Evolutionary conservation across 2,113 vertebrate genomes (phyloP).

Genomic region (Australoheros scitulus): DNA sequence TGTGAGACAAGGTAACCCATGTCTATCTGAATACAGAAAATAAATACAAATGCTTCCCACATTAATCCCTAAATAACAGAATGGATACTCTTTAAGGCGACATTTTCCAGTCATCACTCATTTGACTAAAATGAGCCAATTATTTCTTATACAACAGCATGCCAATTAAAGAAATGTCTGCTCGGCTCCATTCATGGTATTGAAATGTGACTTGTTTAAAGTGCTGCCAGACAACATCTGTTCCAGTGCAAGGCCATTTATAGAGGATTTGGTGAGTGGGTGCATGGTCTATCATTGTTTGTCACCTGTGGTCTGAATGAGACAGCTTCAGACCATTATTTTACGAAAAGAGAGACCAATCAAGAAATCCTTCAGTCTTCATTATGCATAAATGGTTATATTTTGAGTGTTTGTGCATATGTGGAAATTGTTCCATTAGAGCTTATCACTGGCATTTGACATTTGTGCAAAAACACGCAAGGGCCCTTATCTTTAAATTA

Average conservation of each 20-base stretch:
- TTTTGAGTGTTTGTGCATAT: background rate
- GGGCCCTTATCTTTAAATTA: background rate
- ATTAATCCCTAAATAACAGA: slow-evolving; percentile 90
- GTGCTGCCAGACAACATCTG: slow-evolving; percentile 64
- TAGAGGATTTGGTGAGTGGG: slow-evolving; percentile 45
- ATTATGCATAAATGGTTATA: background rate
- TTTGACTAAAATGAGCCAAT: slow-evolving; percentile 90
- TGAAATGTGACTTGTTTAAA: slow-evolving; percentile 72
- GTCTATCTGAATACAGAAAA: slow-evolving; percentile 88
- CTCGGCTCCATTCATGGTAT: slow-evolving; percentile 74
- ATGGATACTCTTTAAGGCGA: slow-evolving; percentile 80
- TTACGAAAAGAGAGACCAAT: background rate
- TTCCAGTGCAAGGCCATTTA: slow-evolving; percentile 62
- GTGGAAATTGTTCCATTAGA: background rate
- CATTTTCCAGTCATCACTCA: slow-evolving; percentile 92
- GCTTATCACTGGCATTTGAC: background rate
- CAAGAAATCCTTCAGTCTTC: slow-evolving; percentile 2
- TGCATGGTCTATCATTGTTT: slow-evolving; percentile 59
- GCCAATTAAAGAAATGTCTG: slow-evolving; percentile 87
- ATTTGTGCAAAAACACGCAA: too few relatives aligned
- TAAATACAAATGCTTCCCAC: slow-evolving; percentile 87
- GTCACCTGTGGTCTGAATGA: slow-evolving; percentile 40
- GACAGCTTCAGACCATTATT: slow-evolving; percentile 10
- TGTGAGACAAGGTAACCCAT: slow-evolving; percentile 86
- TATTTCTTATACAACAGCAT: slow-evolving; percentile 87